Evolutionary conservation across 2,888 invertebrate genomes (phyloP), one percentile per base, ranked within the genome.

Genomic region (Phrixothrix hirtus): DNA sequence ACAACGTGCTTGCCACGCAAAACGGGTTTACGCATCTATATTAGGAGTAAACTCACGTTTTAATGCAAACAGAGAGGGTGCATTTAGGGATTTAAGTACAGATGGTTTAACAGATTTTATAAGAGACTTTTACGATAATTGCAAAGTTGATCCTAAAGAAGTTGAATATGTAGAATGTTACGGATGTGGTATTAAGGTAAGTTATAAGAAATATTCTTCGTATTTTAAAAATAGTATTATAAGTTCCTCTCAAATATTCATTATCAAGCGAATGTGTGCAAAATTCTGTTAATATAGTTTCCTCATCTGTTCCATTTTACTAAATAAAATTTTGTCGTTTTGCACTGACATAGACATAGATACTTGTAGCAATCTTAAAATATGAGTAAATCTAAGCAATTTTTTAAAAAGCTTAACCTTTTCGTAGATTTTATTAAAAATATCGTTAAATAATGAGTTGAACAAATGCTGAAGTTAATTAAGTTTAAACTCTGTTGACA

Each of bases 1-100:
- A 10, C 93, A 94, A 72, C 87, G 84, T 60, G 84, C 76, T 2
- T 67, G 72, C n/a, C 71, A 73, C 41, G 81, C 82, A 1, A 78
- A 73, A 58, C 67, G 83, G 36, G 67, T 75, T 1, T 84, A 84
- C 60, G 79, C 80, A 3, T 77, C 78, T 17, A 67, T 84, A 6
- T 66, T 85, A 11, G 81, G 84, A 60, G 77, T 80, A 5, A 79
- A 80, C 41, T 77, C 78, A 9, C 77, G 78, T 62, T 81, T 80
- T 54, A 83, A 84, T 69, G 85, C 4, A 5, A 21, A 21, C 7
- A 7, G 21, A 21, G 21, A 21, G 4, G 7, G 7, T 3, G 7
- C 3, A 21, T 7, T 21, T 3, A 3, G 7, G 7, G 3, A 3
- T 21, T 21, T 21, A 21, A 21, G 7, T 7, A 7, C 64, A 10